Evolutionary conservation across 2,113 vertebrate species (phyloP).

Genomic region (Thalassoma bifasciatum): DNA sequence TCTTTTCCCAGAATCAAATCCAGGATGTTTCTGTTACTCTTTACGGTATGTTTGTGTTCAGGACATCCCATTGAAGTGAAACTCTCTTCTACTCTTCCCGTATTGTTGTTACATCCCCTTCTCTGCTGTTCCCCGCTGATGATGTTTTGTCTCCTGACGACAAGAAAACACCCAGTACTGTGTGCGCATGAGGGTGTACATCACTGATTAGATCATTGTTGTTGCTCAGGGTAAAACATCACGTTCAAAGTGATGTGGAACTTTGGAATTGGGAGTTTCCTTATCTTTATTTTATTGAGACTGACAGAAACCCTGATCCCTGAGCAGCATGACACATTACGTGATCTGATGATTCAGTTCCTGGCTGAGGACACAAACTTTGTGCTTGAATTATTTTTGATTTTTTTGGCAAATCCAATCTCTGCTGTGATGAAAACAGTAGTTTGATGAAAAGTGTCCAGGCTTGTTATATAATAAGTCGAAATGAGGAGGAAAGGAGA

Average conservation of each 20-base stretch:
- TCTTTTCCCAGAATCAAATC: slow-evolving; percentile 12
- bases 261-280: not conserved
- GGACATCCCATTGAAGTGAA: slow-evolving; percentile 17
- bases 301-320: not conserved
- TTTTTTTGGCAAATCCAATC: not conserved
- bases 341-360: not conserved
- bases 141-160: not conserved
- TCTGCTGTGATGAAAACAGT: not conserved
- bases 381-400: not conserved
- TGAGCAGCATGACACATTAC: not conserved
- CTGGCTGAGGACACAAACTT: not conserved
- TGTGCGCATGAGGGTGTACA: not conserved
- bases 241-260: not conserved
- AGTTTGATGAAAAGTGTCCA: not conserved
- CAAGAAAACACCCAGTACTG: not conserved
- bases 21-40: slow-evolving; percentile 43
- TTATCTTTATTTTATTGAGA: not conserved
- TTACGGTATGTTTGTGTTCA: slow-evolving; percentile 5
- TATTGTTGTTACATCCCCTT: slow-evolving; percentile 1
- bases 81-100: not conserved
- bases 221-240: not conserved
- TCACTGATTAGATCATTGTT: not conserved
- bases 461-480: slow-evolving; percentile 41
- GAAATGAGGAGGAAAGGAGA: no score
- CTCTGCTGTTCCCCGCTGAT: not conserved